Base-by-base conservation (phyloP, 2,113 vertebrate genomes). In the Labrus mixtus region DNA sequence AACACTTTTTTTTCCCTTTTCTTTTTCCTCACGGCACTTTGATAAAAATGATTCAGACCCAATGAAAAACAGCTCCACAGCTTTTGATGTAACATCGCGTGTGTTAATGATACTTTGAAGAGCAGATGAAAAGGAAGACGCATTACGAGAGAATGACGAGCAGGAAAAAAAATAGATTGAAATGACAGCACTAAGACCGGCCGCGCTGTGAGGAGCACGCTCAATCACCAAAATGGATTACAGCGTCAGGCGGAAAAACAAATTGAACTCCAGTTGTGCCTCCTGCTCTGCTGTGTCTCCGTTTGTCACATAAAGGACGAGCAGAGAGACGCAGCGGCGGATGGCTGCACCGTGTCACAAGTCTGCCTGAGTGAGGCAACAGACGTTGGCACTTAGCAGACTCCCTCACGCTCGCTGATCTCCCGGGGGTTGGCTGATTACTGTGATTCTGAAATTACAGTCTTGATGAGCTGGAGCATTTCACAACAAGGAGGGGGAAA, bases 361-460 rank as follows among this genome's bases (percentile, higher is more conserved):
- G 82, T 63, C 78, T 71, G 85, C 68, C 75, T 76, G 79, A 82
- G 90, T 79, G 81, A 90, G 87, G 85, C 82, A 85, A 85, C 87
- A 88, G 89, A 87, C 84, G 87, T 58, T 82, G 84, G 89, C 91
- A 85, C 91, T 92, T 90, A 91, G 84, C 87, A 91, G 89, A 90
- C 89, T 87, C 87, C 89, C 88, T 88, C 84, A 78, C 57, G 75
- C 90, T 90, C 20, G 76, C 92, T 79, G 85, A 87, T 88, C 86
- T 92, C 92, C 90, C 83, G 86, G 88, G 90, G 90, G 76, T 68
- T 84, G 83, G 78, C 91, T 92, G 92, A 93, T 93, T 92, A 93
- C 91, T 87, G 90, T 84, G 90, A 92, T 91, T 91, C 90, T 90
- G 91, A 93, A 93, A 92, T 93, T 91, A 93, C 88, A 88, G 90